Evolutionary conservation across 2,888 invertebrate genomes (phyloP).

Genomic region (Heliconius charithonia): DNA sequence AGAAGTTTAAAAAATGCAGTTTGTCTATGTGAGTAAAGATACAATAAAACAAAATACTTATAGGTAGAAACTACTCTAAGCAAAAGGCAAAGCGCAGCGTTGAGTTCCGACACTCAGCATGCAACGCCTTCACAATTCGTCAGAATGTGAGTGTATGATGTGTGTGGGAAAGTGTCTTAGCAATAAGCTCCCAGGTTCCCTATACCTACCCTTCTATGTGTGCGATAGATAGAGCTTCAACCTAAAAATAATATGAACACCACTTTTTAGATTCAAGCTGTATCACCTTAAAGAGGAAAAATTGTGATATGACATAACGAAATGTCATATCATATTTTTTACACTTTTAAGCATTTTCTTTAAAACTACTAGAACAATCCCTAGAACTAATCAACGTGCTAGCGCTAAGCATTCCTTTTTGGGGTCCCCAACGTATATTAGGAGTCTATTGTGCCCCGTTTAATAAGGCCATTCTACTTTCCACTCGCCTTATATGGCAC

Average conservation of each 20-base stretch:
- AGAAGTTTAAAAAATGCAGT: background rate
- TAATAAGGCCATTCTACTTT: slow-evolving; percentile 66
- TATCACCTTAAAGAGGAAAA: background rate
- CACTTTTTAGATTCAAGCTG: background rate
- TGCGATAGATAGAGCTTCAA: background rate
- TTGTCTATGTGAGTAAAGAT: background rate
- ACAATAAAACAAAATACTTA: too few relatives aligned
- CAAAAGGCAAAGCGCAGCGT: too few relatives aligned
- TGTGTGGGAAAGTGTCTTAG: too few relatives aligned
- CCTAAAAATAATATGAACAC: background rate
- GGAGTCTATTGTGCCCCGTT: slow-evolving; percentile 61
- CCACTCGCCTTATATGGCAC: slow-evolving; percentile 61
- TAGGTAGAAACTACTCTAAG: too few relatives aligned
- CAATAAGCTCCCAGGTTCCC: too few relatives aligned
- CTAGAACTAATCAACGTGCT: slow-evolving; percentile 46
- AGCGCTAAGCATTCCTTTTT: slow-evolving; percentile 47
- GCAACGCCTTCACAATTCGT: too few relatives aligned
- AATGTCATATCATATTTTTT: background rate
- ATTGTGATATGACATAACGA: background rate
- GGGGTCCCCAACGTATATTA: slow-evolving; percentile 52
- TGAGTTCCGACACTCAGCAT: background rate
- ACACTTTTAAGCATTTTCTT: slow-evolving; percentile 19
- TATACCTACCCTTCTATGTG: background rate
- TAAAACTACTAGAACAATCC: slow-evolving; percentile 33
- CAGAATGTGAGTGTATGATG: too few relatives aligned